These are phyloP conservation scores for Apamea anceps DNA, from an alignment of 2,888 invertebrate genomes.

Conservation along the genomic window DNA sequence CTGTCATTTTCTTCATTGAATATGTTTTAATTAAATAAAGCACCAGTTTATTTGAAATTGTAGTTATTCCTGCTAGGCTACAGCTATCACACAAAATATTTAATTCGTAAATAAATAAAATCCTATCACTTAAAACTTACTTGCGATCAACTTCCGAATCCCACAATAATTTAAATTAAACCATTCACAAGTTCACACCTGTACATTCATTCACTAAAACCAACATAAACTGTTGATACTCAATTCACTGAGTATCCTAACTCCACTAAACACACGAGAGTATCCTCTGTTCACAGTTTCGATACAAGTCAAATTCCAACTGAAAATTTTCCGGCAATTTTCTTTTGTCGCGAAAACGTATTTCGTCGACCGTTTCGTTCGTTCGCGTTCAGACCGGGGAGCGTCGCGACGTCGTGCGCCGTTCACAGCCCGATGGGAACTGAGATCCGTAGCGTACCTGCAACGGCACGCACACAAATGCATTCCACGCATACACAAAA, in stretches of 20 bases:
- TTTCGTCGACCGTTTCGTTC: slow-evolving; percentile 57
- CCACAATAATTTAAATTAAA: slow-evolving; percentile 47
- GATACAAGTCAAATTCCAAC: slow-evolving; percentile 47
- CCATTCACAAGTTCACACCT: slow-evolving; percentile 65
- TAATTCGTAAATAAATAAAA: background rate
- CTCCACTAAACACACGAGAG: slow-evolving; percentile 45
- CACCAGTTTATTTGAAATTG: background rate
- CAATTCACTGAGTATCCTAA: slow-evolving; percentile 60
- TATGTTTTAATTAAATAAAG: background rate
- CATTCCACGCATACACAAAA: slow-evolving; percentile 80
- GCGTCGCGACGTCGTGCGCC: slow-evolving; percentile 51
- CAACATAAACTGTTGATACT: slow-evolving; percentile 55
- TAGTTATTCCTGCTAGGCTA: background rate
- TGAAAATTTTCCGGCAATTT: slow-evolving; percentile 45
- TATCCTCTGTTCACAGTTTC: slow-evolving; percentile 48
- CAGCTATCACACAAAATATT: background rate
- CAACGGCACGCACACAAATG: slow-evolving; percentile 87
- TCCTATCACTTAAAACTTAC: slow-evolving; percentile 54
- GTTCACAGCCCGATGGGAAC: slow-evolving; percentile 81
- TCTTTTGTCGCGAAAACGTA: slow-evolving; percentile 48
- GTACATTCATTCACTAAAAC: slow-evolving; percentile 63
- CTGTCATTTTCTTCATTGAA: background rate
- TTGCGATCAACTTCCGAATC: slow-evolving; percentile 53
- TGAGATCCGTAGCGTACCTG: slow-evolving; percentile 84
- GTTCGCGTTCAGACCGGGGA: slow-evolving; percentile 37